These are phyloP conservation scores for Cistogaster globosa DNA, from an alignment of 2,888 invertebrate species.

Conservation along the genomic window DNA sequence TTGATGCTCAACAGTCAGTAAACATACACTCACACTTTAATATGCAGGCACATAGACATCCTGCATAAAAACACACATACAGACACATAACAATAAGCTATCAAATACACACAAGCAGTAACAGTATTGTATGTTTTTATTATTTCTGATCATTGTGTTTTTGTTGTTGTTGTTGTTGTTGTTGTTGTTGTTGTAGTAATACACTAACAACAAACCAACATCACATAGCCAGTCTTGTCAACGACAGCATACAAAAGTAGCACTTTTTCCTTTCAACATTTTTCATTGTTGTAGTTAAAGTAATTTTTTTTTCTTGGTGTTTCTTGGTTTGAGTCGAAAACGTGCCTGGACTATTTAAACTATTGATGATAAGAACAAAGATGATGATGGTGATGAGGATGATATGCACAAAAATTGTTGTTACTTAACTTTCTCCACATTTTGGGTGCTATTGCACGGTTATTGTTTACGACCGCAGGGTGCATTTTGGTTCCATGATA, in stretches of 20 bases:
- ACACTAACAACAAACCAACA: slow-evolving; percentile 54
- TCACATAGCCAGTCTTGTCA: slow-evolving; percentile 71
- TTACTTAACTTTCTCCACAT: background rate
- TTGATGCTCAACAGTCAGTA: slow-evolving; percentile 75
- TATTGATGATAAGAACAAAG: slow-evolving; percentile 39
- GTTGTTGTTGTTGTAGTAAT: slow-evolving; percentile 3
- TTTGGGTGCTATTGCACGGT: slow-evolving; percentile 29
- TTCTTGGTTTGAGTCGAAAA: slow-evolving; percentile 64
- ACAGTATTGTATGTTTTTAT: slow-evolving; percentile 6
- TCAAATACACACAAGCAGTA: slow-evolving; percentile 20
- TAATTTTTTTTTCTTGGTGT: slow-evolving; percentile 32
- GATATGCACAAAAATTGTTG: slow-evolving; percentile 22
- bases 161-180: slow-evolving; percentile 9
- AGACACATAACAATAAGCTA: slow-evolving; percentile 24
- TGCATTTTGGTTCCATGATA: slow-evolving; percentile 70
- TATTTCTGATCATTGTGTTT: background rate
- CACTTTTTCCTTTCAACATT: slow-evolving; percentile 46
- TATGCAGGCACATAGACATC: background rate
- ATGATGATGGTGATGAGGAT: slow-evolving; percentile 31
- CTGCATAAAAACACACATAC: too few species aligned
- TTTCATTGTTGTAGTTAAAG: slow-evolving; percentile 20
- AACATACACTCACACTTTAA: slow-evolving; percentile 48
- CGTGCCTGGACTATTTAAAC: slow-evolving; percentile 67
- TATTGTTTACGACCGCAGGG: slow-evolving; percentile 70
- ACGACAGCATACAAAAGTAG: slow-evolving; percentile 67